These are phyloP conservation scores for Chymomyza amoena DNA, from an alignment of 2,888 invertebrate species.

Conservation along the genomic window DNA sequence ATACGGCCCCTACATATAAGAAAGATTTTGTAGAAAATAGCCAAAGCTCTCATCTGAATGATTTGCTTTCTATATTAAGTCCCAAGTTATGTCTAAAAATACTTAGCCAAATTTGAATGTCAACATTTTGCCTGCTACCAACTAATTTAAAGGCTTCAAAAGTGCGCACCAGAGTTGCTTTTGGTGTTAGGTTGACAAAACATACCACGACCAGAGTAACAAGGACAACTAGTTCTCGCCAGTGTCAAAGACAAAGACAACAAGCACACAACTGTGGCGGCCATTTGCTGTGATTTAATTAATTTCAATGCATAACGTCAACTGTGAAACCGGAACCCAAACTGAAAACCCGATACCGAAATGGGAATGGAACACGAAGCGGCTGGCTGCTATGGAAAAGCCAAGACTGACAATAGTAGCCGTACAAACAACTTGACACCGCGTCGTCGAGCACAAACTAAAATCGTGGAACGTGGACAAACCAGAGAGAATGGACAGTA, in stretches of 20 bases:
- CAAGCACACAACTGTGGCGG: background rate
- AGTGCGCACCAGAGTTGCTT: slow-evolving; percentile 37
- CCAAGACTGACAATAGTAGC: background rate
- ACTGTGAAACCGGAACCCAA: slow-evolving; percentile 68
- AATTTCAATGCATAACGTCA: slow-evolving; percentile 75
- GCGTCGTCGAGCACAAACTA: background rate
- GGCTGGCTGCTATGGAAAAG: background rate
- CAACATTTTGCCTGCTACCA: slow-evolving; percentile 38
- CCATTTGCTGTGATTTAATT: slow-evolving; percentile 73
- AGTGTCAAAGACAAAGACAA: background rate
- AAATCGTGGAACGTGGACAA: background rate
- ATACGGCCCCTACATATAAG: too few relatives aligned
- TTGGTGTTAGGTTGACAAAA: slow-evolving; percentile 52
- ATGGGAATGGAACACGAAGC: background rate
- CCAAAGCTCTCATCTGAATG: too few relatives aligned
- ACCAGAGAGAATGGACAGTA: background rate
- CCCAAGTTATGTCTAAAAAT: too few relatives aligned
- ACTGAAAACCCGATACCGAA: slow-evolving; percentile 23
- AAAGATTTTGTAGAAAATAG: too few relatives aligned
- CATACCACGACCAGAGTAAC: slow-evolving; percentile 16
- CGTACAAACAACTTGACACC: slow-evolving; percentile 49
- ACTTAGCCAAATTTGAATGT: slow-evolving; percentile 55
- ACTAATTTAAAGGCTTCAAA: slow-evolving; percentile 68
- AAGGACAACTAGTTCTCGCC: background rate
- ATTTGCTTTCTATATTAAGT: too few relatives aligned